Conservation (phyloP, 2,888 invertebrate genomes). For the Xestia rhomboidea region DNA sequence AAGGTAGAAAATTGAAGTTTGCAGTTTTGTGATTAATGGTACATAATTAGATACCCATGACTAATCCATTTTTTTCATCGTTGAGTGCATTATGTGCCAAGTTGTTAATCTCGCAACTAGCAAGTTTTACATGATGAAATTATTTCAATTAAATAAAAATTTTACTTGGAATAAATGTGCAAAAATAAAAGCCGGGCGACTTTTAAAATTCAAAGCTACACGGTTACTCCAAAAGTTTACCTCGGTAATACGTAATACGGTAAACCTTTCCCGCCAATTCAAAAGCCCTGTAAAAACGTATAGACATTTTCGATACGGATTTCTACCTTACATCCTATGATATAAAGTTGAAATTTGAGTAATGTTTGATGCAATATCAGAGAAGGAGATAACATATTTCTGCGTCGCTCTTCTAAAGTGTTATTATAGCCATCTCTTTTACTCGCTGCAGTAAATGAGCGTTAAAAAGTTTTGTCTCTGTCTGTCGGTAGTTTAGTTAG, state of each 20-base stretch:
- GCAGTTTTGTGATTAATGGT: slow-evolving; percentile 46
- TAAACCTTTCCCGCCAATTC: slow-evolving; percentile 83
- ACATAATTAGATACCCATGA: slow-evolving; percentile 28
- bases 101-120: background rate
- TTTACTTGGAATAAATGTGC: background rate
- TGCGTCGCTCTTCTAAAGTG: slow-evolving; percentile 64
- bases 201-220: slow-evolving; percentile 27
- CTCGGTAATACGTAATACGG: slow-evolving; percentile 61
- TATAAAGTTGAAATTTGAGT: slow-evolving; percentile 31
- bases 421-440: slow-evolving; percentile 77
- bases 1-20: slow-evolving; percentile 24
- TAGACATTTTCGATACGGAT: slow-evolving; percentile 41
- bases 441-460: slow-evolving; percentile 54
- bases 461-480: slow-evolving; percentile 60
- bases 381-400: slow-evolving; percentile 63
- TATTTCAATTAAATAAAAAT: background rate
- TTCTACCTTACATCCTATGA: accelerated
- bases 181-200: slow-evolving; percentile 18
- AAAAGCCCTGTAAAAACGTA: slow-evolving; percentile 62
- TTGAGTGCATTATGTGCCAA: background rate
- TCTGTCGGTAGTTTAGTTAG: slow-evolving; percentile 69
- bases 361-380: background rate
- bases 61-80: slow-evolving; percentile 9
- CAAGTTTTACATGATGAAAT: background rate
- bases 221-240: slow-evolving; percentile 34